Conservation (phyloP, 2,797 vertebrate genomes). For the Nothura maculosa region DNA sequence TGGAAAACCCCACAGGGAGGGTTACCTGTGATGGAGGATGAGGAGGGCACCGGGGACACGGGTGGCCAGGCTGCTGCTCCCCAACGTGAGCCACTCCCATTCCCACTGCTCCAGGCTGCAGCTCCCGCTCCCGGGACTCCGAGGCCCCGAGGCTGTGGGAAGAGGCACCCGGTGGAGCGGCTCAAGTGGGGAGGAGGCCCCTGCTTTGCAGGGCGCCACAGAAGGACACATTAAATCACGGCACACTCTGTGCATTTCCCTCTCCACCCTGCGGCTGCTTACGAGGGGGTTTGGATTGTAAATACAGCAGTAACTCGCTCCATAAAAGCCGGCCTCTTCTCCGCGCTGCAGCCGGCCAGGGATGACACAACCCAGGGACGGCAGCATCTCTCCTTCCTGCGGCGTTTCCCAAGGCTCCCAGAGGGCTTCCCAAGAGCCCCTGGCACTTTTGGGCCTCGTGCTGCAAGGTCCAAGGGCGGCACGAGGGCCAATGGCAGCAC, state of each 20-base stretch:
- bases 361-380: slow-evolving; percentile 44
- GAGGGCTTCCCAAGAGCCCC: neutral
- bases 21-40: neutral
- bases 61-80: neutral
- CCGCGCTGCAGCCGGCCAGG: slow-evolving; percentile 8
- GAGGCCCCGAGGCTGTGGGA: neutral
- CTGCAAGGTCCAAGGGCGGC: neutral
- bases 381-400: slow-evolving; percentile 27
- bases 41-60: neutral
- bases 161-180: neutral
- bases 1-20: neutral
- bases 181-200: slow-evolving; percentile 9
- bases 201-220: neutral
- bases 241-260: slow-evolving; percentile 1
- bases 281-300: slow-evolving; percentile 67
- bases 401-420: neutral
- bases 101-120: neutral
- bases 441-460: neutral
- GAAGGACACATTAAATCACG: slow-evolving; percentile 69
- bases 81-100: no score
- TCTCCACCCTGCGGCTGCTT: slow-evolving; percentile 53
- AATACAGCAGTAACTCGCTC: slow-evolving; percentile 74
- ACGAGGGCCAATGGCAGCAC: no score
- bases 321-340: slow-evolving; percentile 69
- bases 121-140: rapidly evolving